Evolutionary conservation across 2,113 vertebrate genomes (phyloP), one percentile per base, ranked within the genome.

Genomic region (Oenanthe melanoleuca): DNA sequence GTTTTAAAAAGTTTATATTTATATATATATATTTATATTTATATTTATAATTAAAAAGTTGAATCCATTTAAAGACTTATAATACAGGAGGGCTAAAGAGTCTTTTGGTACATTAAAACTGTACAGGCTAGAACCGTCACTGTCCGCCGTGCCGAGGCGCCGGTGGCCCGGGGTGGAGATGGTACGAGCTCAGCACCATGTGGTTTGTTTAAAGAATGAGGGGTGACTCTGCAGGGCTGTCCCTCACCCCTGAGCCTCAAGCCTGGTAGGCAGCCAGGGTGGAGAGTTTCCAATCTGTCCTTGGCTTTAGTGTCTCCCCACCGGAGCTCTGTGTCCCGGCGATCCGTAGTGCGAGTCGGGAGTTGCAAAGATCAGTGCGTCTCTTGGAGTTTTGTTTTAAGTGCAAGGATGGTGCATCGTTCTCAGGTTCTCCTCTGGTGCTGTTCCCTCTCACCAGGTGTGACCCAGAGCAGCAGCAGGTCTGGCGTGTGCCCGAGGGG

Each of bases 1-100:
- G 97, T 98, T 98, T 98, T 98, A 98, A 98, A 98, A 98, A 98
- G 97, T 98, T 97, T 98, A 98, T 98, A 97, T 98, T 98, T 98
- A 98, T 97, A 97, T 98, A 95, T 98, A 97, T 98, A 97, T 98
- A 98, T 97, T 88, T 98, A 98, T 98, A 98, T 98, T 98, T 98
- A 97, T 98, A 98, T 98, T 98, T 98, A 98, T 98, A 98, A 98
- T 98, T 98, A 98, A 98, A 98, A 98, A 98, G 98, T 97, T 89
- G 97, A 97, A 97, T 98, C 97, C 97, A 93, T 98, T 97, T 98
- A 94, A 97, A 97, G 98, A 96, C 91, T 81, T 97, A 98, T 98
- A 94, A 97, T 98, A 98, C 97, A 98, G 97, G 97, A 96, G 96
- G 96, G 81, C 59, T 89, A 91, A 96, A 69, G 94, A 97, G 95